These are phyloP conservation scores for Galerucella nymphaeae DNA, from an alignment of 2,888 invertebrate species.

Conservation along the genomic window DNA sequence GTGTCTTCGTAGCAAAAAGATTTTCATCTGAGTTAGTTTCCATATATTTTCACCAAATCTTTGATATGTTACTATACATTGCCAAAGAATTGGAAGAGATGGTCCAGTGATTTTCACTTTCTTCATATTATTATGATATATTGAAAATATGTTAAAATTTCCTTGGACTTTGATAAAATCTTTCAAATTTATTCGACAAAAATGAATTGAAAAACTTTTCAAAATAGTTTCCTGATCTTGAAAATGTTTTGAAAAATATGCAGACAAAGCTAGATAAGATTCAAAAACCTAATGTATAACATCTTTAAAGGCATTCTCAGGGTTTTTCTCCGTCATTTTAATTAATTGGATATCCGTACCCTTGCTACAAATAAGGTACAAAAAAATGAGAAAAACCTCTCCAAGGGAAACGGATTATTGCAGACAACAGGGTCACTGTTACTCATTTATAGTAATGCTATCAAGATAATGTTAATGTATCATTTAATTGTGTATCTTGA, in stretches of 20 bases:
- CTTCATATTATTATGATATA: not conserved
- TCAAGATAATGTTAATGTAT: not conserved
- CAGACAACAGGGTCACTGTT: conserved; percentile 14
- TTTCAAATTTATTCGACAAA: no score
- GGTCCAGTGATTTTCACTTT: not conserved
- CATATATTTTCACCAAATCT: not conserved
- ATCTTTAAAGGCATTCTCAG: conserved; percentile 20
- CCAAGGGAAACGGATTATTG: conserved; percentile 24
- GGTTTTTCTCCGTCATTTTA: conserved; percentile 22
- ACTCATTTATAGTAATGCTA: conserved; percentile 10
- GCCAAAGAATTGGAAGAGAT: not conserved
- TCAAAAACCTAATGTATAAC: not conserved
- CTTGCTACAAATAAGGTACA: conserved; percentile 19
- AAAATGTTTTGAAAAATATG: no score
- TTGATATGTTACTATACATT: conserved; percentile 5
- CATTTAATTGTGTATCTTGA: no score
- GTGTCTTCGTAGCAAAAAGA: no score
- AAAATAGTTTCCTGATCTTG: no score
- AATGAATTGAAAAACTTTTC: no score
- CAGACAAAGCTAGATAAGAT: not conserved
- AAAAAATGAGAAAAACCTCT: conserved; percentile 11
- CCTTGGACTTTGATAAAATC: no score
- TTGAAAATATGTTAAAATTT: no score
- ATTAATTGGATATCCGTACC: conserved; percentile 20
- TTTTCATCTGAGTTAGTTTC: no score